Base-by-base conservation (phyloP, 2,113 vertebrate genomes). In the Pyxicephalus adspersus region DNA sequence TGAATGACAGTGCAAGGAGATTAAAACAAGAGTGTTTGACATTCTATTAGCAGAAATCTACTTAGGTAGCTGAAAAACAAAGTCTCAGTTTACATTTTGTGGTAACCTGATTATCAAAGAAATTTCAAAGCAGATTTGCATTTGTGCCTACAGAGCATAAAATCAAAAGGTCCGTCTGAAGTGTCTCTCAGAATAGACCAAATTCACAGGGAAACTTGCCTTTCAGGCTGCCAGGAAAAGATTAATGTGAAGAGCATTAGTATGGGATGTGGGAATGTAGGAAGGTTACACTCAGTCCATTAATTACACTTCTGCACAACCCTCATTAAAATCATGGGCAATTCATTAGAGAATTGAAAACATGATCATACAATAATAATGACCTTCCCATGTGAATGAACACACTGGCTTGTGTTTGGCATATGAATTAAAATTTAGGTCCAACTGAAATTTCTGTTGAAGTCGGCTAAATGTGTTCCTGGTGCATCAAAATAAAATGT, bases 201-300 rank as follows among this genome's bases (percentile, higher is more conserved):
- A 5, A 66, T 13, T 45, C 57, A 60, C 57, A 23, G 57, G 22
- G 22, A n/a, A n/a, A 60, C 38, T 54, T 4, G 6, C 25, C 17
- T 67, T 23, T 45, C 3, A 51, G 15, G 34, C 38, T 57, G 52
- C 26, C 17, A 28, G 52, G 31, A 23, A 38, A 72, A 72, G 51
- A 74, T 74, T 58, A 74, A 58, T 38, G 51, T 23, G 29, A 5
- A 38, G 17, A n/a, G 28, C 23, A n/a, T 28, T 58, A 29, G n/a
- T 28, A 18, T 22, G 70, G 68, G 57, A 57, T 50, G 67, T 73
- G 70, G 26, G 71, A 74, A 60, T 38, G 23, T 22, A 25, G 29
- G 54, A 34, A 4, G n/a, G 22, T 19, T 34, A 28, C 6, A 68
- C 16, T 57, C 19, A 16, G 25, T 29, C 3, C 13, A 31, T 55